Evolutionary conservation across 2,113 vertebrate genomes (phyloP).

Genomic region (Cnemophilus loriae): DNA sequence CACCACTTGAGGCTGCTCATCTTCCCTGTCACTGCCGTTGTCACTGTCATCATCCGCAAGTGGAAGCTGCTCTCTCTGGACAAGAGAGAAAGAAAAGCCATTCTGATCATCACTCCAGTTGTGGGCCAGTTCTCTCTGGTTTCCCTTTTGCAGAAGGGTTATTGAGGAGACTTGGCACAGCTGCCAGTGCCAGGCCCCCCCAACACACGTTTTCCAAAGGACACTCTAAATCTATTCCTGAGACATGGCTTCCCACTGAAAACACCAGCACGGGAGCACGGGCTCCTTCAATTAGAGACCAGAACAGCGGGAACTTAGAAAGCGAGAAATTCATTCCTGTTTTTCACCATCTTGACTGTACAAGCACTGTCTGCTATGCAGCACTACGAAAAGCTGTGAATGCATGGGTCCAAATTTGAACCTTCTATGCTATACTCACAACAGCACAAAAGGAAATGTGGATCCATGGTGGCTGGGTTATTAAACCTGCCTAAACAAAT

Average conservation of each 20-base stretch:
- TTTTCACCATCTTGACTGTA: not conserved
- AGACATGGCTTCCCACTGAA: rapidly evolving
- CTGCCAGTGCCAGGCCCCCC: not conserved
- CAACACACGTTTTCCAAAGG: not conserved
- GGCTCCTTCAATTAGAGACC: not conserved
- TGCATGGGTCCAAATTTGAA: not conserved
- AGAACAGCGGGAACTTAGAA: not conserved
- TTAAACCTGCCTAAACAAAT: not conserved
- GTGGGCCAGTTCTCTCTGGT: not conserved
- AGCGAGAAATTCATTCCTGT: not conserved
- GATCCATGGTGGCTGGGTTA: not conserved
- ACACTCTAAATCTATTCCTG: not conserved
- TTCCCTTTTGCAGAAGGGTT: not conserved
- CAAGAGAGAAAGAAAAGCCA: not conserved
- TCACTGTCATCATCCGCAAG: slow-evolving; percentile 77
- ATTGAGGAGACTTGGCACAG: not conserved
- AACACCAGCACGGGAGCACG: not conserved
- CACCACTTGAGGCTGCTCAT: slow-evolving; percentile 92
- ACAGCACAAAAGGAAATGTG: not conserved
- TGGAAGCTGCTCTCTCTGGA: slow-evolving; percentile 82
- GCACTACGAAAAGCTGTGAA: not conserved
- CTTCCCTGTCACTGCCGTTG: slow-evolving; percentile 82
- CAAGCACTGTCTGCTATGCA: not conserved
- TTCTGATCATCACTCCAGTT: not conserved
- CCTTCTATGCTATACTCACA: not conserved